Conservation (phyloP, 2,113 vertebrate species). For the Myrmecobius fasciatus region DNA sequence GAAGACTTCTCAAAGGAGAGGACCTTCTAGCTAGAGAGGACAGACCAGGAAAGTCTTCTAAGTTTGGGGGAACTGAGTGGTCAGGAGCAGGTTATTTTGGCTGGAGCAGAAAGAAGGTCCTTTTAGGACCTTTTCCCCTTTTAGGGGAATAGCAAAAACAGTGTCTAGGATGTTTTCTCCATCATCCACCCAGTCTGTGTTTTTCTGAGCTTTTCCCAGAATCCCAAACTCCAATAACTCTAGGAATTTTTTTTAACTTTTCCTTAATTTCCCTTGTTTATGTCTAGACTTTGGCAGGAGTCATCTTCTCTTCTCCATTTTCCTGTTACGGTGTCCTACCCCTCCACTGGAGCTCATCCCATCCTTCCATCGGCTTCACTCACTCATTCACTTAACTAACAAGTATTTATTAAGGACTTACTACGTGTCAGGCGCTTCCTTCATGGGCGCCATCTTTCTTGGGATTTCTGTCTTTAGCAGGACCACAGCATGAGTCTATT, state of each 20-base stretch:
- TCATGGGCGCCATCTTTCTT: neutral
- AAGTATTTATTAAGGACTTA: neutral
- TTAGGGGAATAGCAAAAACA: neutral
- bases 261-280: neutral
- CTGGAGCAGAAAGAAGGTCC: neutral
- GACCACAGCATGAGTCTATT: neutral
- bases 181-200: neutral
- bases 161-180: neutral
- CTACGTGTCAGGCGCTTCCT: neutral
- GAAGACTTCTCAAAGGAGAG: neutral
- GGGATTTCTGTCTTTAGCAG: neutral
- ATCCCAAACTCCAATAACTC: neutral
- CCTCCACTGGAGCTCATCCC: neutral
- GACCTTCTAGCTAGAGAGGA: neutral
- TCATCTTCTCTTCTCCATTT: neutral
- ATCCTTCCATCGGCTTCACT: neutral
- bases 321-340: neutral
- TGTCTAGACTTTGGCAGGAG: neutral
- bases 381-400: neutral
- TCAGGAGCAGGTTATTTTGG: neutral
- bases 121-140: neutral
- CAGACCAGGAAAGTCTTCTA: neutral
- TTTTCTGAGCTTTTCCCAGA: neutral
- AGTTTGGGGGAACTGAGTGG: neutral
- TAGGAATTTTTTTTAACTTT: neutral